Evolutionary conservation across 2,113 vertebrate species (phyloP).

Genomic region (Melanostigma gelatinosum): DNA sequence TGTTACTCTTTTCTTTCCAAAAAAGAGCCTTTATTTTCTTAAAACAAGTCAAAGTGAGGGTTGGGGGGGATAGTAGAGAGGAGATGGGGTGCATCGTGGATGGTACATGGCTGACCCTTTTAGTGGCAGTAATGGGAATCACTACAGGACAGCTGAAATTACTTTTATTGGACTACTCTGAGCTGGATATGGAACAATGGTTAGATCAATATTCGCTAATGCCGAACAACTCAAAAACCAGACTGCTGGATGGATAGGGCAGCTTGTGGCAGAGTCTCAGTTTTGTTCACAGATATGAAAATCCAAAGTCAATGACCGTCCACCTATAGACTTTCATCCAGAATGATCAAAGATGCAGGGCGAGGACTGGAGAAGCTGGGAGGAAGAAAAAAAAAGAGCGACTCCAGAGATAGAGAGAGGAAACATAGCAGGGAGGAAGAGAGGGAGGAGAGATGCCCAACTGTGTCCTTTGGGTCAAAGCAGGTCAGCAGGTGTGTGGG

Average conservation of each 20-base stretch:
- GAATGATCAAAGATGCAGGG: constrained; percentile 55
- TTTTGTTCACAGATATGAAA: constrained; percentile 21
- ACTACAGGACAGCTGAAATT: constrained; percentile 38
- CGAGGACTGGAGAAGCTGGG: background rate
- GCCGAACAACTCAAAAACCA: constrained; percentile 42
- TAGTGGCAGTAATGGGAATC: constrained; percentile 51
- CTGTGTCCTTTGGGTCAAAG: constrained; percentile 74
- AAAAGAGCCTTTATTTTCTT: background rate
- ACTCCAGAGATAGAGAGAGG: constrained; percentile 20
- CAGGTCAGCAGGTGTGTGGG: constrained; percentile 74
- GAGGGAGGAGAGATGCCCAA: constrained; percentile 68
- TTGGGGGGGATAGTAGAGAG: background rate
- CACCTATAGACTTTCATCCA: constrained; percentile 40
- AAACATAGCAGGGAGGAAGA: constrained; percentile 9
- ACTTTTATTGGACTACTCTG: constrained; percentile 52
- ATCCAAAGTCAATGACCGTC: constrained; percentile 39
- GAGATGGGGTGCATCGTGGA: constrained; percentile 1
- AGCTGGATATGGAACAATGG: constrained; percentile 61
- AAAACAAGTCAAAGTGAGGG: constrained; percentile 7
- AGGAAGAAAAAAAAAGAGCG: constrained; percentile 11
- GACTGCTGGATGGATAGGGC: constrained; percentile 15
- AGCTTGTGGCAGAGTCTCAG: constrained; percentile 15
- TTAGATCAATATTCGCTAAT: constrained; percentile 62
- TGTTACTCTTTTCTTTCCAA: background rate
- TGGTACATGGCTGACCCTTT: constrained; percentile 28